Evolutionary conservation across 2,113 vertebrate genomes (phyloP), one percentile per base, ranked within the genome.

Genomic region (Corydoras maculifer): DNA sequence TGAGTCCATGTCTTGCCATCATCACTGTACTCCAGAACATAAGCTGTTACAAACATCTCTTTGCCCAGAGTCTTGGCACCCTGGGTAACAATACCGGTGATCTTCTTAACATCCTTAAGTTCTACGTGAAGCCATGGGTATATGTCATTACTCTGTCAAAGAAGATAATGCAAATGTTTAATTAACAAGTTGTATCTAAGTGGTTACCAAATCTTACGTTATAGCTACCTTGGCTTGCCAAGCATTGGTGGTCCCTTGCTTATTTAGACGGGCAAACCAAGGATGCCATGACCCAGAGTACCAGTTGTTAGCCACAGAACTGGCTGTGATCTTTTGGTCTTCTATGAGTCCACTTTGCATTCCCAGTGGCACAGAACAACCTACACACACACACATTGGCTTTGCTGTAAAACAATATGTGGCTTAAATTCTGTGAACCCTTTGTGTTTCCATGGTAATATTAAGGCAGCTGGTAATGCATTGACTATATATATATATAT

Each of bases 41-140:
- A 99, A 59, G 87, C 83, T 54, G 81, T 88, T 72, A 98, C 92
- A 12, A 88, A 98, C 91, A 92, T 89, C 81, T 93, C 91, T 15
- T 67, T 74, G 12, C 86, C 74, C 15, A 95, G 0, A 3, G 89
- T 88, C 49, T 86, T 94, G 75, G 89, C 92, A 0, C 97, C 97
- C 78, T 99, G 97, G 0, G 92, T 99, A 58, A 91, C 62, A 31
- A 99, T 91, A 0, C 90, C 94, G 54, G 93, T 97, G 83, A 98
- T 92, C 85, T 96, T 99, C 84, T 91, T 96, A 10, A 89, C 31
- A 10, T 87, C 77, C 49, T 90, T 87, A 54, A 99, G 85, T 74
- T 95, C 91, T 43, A 98, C 88, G 84, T 97, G 92, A 48, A 99
- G 88, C 96, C 97, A 99, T 81, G 95, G 93, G 2, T 89, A 77